Evolutionary conservation across 2,797 vertebrate genomes (phyloP).

Genomic region (Babyrousa celebensis): DNA sequence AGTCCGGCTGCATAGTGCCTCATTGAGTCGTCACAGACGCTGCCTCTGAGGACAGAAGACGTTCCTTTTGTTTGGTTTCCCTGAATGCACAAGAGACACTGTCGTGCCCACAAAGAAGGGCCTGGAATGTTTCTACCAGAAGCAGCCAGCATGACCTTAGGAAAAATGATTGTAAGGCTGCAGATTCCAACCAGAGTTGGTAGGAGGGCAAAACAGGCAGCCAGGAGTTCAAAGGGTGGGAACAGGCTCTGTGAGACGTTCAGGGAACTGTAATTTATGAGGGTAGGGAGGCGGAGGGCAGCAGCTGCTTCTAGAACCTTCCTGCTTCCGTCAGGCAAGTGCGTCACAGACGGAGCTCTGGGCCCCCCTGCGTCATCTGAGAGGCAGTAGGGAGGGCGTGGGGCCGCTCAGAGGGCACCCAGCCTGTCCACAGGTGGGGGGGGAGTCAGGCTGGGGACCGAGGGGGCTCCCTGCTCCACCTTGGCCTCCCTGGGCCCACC

Average conservation of each 20-base stretch:
- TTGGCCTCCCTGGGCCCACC: background rate
- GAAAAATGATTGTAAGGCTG: background rate
- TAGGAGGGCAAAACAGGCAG: background rate
- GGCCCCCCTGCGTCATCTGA: background rate
- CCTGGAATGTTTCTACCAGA: background rate
- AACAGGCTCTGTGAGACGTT: background rate
- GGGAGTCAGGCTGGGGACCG: background rate
- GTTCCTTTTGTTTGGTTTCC: background rate
- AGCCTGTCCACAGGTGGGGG: background rate
- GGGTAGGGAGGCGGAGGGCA: constrained; percentile 6
- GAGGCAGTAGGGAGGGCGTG: background rate
- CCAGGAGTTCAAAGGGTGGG: background rate
- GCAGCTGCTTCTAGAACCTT: background rate
- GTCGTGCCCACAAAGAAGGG: background rate
- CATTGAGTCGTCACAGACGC: fast-evolving
- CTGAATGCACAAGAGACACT: background rate
- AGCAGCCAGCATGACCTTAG: background rate
- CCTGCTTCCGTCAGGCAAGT: background rate
- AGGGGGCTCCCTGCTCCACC: no score
- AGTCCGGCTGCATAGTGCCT: background rate
- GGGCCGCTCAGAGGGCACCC: background rate
- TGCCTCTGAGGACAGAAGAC: background rate
- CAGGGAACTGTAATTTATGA: constrained; percentile 34
- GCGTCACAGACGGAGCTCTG: background rate
- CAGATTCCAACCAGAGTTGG: background rate